Conservation (phyloP, 2,888 invertebrate species). For the Drosophila melanosoma region DNA sequence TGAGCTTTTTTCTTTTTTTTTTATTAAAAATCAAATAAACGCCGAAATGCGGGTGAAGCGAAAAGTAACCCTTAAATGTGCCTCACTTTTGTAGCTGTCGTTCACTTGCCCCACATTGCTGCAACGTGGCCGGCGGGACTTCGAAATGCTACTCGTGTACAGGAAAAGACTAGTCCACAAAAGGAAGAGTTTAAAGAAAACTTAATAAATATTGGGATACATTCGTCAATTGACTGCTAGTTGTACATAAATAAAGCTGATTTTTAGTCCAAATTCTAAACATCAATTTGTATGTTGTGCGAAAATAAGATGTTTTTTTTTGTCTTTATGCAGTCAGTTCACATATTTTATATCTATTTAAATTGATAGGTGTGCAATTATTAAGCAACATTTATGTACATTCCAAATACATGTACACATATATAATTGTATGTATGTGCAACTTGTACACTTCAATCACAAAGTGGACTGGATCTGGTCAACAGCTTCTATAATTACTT, state of each 20-base stretch:
- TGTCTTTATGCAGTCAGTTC: not conserved
- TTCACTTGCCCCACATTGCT: not conserved
- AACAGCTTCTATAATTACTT: constrained; percentile 73
- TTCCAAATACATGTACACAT: not conserved
- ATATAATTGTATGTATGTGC: constrained; percentile 6
- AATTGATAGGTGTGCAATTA: not conserved
- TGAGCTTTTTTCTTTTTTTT: constrained; percentile 27
- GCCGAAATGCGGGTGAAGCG: not conserved
- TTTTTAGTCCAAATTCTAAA: not conserved
- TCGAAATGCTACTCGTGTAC: not conserved
- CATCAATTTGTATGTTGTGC: not conserved
- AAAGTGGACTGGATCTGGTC: constrained; percentile 65
- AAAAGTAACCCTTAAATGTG: not conserved
- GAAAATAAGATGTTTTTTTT: not conserved
- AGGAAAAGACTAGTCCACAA: not conserved
- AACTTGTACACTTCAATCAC: constrained; percentile 8
- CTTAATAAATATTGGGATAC: not conserved
- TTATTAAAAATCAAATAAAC: constrained; percentile 34
- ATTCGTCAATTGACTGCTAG: not conserved
- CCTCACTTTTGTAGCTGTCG: not conserved
- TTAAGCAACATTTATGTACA: not conserved
- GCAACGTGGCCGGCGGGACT: not conserved
- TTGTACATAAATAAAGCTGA: not conserved
- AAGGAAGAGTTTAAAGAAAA: not conserved
- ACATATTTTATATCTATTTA: not conserved